Base-by-base conservation (phyloP, 1,140 invertebrate genomes). In the Drosophila prosaltans region DNA sequence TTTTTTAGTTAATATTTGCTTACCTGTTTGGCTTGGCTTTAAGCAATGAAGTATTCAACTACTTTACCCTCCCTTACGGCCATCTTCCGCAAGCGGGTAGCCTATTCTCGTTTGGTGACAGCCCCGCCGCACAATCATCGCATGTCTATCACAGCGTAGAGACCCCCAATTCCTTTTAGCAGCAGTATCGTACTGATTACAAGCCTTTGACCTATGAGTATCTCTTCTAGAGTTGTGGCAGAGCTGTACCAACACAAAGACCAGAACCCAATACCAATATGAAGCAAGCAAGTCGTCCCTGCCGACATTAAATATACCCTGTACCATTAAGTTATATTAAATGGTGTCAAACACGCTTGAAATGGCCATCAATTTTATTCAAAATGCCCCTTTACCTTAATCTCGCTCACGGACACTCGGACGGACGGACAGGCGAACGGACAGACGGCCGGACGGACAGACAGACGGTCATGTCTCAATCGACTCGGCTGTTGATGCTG, bases 121-220 rank as follows among this genome's bases (percentile, higher is more conserved):
- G 69, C 81, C 8, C 72, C n/a, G 72, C 55, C 26, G 61, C 62
- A 16, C 73, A 89, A 39, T 76, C 86, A 28, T 79, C 86, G 51
- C 89, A 91, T 69, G 63, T 83, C 1, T 91, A 91, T 26, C 90
- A 91, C 68, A 91, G 89, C 54, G 89, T 91, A 40, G 59, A 75
- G 68, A 91, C 89, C 2, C 83, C 89, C 2, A 78, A 67, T 70
- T 91, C 89, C 11, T 91, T 89, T 30, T 89, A 91, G 74, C 89
- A 91, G 58, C 89, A 91, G n/a, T 91, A 91, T 65, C 89, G 89
- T 60, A 78, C 71, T n/a, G 89, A 91, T 32, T 89, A 82, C 65
- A 78, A 91, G 45, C 89, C 89, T 60, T 61, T 90, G 70, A 90
- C 85, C 79, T 90, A 90, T 65, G 81, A 84, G 55, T 91, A 91